Evolutionary conservation across 2,797 vertebrate genomes (phyloP).

Genomic region (Rhincodon typus): DNA sequence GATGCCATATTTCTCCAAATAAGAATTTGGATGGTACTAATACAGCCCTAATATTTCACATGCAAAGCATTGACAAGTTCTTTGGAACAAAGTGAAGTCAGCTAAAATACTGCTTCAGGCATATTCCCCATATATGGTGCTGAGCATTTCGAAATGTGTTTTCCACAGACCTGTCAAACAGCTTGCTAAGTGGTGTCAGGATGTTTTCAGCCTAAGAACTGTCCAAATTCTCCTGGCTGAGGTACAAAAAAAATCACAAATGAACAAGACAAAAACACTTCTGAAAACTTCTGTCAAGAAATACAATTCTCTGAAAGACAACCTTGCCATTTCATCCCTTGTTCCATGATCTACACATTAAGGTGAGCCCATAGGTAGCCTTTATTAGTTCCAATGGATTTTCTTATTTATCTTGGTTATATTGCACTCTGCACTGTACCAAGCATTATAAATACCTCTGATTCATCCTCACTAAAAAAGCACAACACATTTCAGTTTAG

Average conservation of each 20-base stretch:
- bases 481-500: background rate
- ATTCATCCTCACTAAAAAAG: background rate
- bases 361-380: background rate
- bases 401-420: background rate
- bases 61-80: background rate
- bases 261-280: constrained; percentile 62
- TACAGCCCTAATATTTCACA: background rate
- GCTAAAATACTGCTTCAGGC: constrained; percentile 43
- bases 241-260: too few relatives aligned
- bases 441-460: background rate
- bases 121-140: constrained; percentile 38
- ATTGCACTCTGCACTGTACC: background rate
- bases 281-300: constrained; percentile 54
- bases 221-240: too few relatives aligned
- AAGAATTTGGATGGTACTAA: background rate
- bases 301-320: constrained; percentile 37
- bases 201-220: constrained; percentile 58
- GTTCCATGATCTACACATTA: background rate
- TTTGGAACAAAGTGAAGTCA: background rate
- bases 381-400: background rate
- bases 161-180: constrained; percentile 57
- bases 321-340: background rate
- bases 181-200: constrained; percentile 58
- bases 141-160: constrained; percentile 49
- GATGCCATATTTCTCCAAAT: background rate